A percentile compares a stretch with the other conserved stretches of the same genome.
phyloP scores from a whole-genome alignment of 2,888 invertebrate species.

The Hirtodrosophila alboralis region DNA sequence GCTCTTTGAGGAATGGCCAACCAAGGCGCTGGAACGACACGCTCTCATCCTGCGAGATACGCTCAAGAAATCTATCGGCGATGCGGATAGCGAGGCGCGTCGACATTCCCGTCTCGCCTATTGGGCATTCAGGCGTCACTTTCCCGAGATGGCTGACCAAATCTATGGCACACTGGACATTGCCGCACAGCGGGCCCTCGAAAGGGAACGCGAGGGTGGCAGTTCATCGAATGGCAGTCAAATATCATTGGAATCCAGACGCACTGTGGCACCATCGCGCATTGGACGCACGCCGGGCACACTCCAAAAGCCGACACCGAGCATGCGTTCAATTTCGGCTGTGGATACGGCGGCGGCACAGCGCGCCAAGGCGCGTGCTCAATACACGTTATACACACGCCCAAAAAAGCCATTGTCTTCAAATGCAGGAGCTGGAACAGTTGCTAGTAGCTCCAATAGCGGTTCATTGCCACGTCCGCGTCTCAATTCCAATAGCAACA shows the following conservation, averaged over 20 bases:
- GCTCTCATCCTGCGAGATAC: slow-evolving; percentile 91
- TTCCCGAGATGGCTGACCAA: slow-evolving; percentile 94
- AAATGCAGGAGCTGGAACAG: slow-evolving; percentile 14
- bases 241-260: slow-evolving; percentile 61
- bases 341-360: slow-evolving; percentile 96
- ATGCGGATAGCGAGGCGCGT: slow-evolving; percentile 96
- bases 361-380: slow-evolving; percentile 92
- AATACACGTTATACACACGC: slow-evolving; percentile 92
- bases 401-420: slow-evolving; percentile 85
- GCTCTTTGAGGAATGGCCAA: slow-evolving; percentile 94
- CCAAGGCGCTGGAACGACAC: slow-evolving; percentile 92
- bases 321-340: slow-evolving; percentile 94
- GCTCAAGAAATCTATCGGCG: slow-evolving; percentile 93
- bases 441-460: slow-evolving; percentile 47
- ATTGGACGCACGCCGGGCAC: slow-evolving; percentile 75
- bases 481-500: slow-evolving; percentile 57
- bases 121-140: slow-evolving; percentile 94
- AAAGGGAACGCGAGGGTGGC: slow-evolving; percentile 84
- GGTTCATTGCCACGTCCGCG: slow-evolving; percentile 80
- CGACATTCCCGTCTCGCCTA: slow-evolving; percentile 90
- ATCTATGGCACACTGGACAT: slow-evolving; percentile 93
- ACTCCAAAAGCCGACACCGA: slow-evolving; percentile 81
- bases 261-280: slow-evolving; percentile 62
- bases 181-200: slow-evolving; percentile 87
- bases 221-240: slow-evolving; percentile 29